Conservation (phyloP, 2,113 vertebrate genomes). For the Drymodes brunneopygia region DNA sequence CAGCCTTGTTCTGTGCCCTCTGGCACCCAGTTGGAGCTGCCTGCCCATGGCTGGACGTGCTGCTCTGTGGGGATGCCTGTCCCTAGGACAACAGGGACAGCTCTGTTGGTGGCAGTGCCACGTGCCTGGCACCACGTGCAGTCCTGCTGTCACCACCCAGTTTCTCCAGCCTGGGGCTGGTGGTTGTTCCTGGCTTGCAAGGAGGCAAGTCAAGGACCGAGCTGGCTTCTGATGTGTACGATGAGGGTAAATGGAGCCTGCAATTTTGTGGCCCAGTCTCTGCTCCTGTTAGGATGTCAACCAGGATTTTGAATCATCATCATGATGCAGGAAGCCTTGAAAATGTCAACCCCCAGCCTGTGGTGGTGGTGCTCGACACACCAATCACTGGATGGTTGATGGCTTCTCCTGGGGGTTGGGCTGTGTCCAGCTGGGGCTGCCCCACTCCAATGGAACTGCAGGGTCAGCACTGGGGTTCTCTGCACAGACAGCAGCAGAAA, state of each 20-base stretch:
- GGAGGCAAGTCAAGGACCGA: background rate
- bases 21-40: background rate
- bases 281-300: background rate
- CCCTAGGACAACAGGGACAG: background rate
- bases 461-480: background rate
- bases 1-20: background rate
- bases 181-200: background rate
- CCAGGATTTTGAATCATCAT: background rate
- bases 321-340: background rate
- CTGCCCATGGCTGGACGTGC: background rate
- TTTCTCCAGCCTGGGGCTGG: background rate
- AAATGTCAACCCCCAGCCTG: rapidly evolving
- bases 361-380: background rate
- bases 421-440: background rate
- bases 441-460: background rate
- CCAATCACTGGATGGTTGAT: background rate
- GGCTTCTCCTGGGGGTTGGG: background rate
- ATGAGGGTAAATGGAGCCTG: background rate
- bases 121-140: background rate
- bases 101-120: background rate
- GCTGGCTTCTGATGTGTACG: rapidly evolving
- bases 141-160: background rate
- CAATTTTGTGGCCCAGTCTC: background rate
- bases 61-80: rapidly evolving
- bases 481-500: background rate